These are phyloP conservation scores for Saxidomus purpurata DNA, from an alignment of 1,140 invertebrate genomes.

Conservation along the genomic window DNA sequence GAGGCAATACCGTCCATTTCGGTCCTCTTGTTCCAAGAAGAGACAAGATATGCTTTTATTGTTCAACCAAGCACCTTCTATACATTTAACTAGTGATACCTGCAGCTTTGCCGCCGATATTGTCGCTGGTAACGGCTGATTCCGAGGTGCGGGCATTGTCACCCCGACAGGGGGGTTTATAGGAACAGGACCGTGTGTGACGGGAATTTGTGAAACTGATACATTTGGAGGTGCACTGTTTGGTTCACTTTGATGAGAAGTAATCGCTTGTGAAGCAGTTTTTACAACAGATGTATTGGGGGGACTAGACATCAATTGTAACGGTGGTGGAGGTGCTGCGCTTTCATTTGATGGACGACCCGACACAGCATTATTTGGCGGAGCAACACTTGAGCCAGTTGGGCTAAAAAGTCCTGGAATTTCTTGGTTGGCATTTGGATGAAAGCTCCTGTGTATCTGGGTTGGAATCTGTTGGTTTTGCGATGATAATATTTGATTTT, in stretches of 20 bases:
- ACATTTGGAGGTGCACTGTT: not conserved
- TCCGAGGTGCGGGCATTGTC: slow-evolving; percentile 7
- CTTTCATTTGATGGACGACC: not conserved
- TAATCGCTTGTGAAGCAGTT: not conserved
- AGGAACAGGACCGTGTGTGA: not conserved
- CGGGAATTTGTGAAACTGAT: not conserved
- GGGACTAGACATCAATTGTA: slow-evolving; percentile 19
- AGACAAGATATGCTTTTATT: slow-evolving; percentile 84
- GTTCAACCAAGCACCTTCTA: slow-evolving; percentile 79
- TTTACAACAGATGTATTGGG: not conserved
- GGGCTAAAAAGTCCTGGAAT: slow-evolving; percentile 59
- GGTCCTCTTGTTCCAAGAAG: slow-evolving; percentile 68
- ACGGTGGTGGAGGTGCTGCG: not conserved
- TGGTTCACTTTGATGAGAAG: not conserved
- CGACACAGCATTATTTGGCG: not conserved
- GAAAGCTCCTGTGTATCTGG: not conserved
- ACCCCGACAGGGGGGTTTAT: not conserved
- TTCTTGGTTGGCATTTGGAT: slow-evolving; percentile 56
- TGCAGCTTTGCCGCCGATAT: slow-evolving; percentile 22
- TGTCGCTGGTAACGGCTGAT: slow-evolving; percentile 35
- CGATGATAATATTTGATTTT: not conserved
- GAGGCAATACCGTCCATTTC: slow-evolving; percentile 79
- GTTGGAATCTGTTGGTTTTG: not conserved
- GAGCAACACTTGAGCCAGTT: slow-evolving; percentile 38
- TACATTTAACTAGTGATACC: slow-evolving; percentile 47